A percentile compares a stretch with the other conserved stretches of the same genome.
phyloP scores from a whole-genome alignment of 2,797 vertebrate genomes.

The Gambelia wislizenii region DNA sequence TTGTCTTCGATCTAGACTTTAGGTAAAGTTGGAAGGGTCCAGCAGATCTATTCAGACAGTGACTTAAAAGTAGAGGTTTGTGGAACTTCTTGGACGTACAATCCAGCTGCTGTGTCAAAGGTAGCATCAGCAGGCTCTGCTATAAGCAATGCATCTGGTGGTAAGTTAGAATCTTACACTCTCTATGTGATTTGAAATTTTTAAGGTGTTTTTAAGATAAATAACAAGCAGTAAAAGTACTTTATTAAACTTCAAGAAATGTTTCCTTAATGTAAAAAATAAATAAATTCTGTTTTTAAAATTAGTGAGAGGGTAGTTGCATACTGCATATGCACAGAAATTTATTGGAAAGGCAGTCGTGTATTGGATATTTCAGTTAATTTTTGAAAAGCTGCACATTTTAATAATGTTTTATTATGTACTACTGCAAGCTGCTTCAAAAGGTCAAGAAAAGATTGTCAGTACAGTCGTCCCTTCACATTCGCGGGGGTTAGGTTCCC shows the following conservation, averaged over 20 bases:
- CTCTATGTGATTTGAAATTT: background rate
- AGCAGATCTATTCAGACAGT: conserved; percentile 99
- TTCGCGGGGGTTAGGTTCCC: too few species aligned
- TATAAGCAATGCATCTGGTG: conserved; percentile 97
- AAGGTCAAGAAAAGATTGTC: too few species aligned
- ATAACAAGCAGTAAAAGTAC: background rate
- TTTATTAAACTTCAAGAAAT: background rate
- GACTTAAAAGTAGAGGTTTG: conserved; percentile 99
- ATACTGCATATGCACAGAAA: background rate
- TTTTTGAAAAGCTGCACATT: too few species aligned
- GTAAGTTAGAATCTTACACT: conserved; percentile 76
- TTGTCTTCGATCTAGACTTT: conserved; percentile 86
- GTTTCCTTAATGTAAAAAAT: background rate
- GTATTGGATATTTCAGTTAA: background rate
- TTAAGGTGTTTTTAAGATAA: background rate
- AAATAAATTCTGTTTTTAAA: background rate
- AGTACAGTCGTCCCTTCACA: too few species aligned
- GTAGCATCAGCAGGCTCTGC: conserved; percentile 96
- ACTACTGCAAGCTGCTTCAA: too few species aligned
- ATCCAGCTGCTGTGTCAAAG: conserved; percentile 97
- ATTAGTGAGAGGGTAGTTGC: background rate
- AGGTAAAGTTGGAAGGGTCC: conserved; percentile 97
- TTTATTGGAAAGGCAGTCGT: background rate
- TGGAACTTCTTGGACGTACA: conserved; percentile 98
- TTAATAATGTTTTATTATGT: too few species aligned